These are phyloP conservation scores for Chamaetylas fuelleborni DNA, from an alignment of 2,113 vertebrate genomes.

Conservation along the genomic window DNA sequence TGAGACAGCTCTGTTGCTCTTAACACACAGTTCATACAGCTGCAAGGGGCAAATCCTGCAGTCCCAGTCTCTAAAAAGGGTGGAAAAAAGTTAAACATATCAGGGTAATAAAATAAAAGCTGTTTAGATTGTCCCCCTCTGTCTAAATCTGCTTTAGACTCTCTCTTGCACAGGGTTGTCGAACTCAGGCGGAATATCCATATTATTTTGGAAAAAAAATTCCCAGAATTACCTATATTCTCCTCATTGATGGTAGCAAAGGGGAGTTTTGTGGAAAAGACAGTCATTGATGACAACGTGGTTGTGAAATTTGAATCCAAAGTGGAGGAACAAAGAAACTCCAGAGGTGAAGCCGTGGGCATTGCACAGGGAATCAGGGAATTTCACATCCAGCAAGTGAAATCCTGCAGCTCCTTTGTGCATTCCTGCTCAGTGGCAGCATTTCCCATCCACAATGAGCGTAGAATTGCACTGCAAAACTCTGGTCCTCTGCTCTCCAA, in stretches of 20 bases:
- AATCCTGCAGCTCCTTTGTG: background rate
- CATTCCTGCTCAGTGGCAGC: background rate
- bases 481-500: background rate
- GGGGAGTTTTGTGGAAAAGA: background rate
- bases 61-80: background rate
- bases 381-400: background rate
- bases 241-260: background rate
- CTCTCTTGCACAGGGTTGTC: background rate
- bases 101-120: slow-evolving; percentile 14
- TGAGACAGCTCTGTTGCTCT: background rate
- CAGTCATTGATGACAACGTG: rapidly evolving
- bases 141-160: background rate
- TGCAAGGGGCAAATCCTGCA: slow-evolving; percentile 32
- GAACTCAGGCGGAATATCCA: background rate
- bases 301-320: background rate
- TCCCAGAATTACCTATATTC: background rate
- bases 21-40: slow-evolving; percentile 38
- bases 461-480: rapidly evolving
- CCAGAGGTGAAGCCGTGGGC: background rate
- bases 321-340: background rate
- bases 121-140: background rate
- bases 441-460: background rate
- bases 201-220: background rate
- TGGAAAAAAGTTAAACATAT: slow-evolving; percentile 22
- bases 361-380: background rate